These are phyloP conservation scores for Tor tambroides DNA, from an alignment of 2,113 vertebrate genomes.

Conservation along the genomic window DNA sequence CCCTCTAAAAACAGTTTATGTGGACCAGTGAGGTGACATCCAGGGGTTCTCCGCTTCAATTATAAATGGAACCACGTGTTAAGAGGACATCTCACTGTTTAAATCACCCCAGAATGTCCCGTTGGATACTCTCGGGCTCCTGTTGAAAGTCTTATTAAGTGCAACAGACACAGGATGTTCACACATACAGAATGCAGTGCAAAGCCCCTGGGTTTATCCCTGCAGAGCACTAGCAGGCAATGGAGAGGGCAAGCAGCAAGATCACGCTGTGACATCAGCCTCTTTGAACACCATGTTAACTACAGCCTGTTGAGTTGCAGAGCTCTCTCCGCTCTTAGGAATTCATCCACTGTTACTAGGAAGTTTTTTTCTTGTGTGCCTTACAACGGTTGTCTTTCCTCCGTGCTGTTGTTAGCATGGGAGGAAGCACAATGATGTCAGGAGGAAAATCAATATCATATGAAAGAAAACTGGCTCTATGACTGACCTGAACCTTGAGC, in stretches of 20 bases:
- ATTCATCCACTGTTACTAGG: conserved; percentile 26
- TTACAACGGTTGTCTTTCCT: not conserved
- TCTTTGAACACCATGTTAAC: conserved; percentile 42
- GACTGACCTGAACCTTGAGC: conserved; percentile 13
- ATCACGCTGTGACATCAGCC: conserved; percentile 25
- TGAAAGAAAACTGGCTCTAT: conserved; percentile 4
- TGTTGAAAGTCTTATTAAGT: conserved; percentile 25
- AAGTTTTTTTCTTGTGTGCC: not conserved
- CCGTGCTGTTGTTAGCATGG: conserved; percentile 20
- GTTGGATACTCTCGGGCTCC: conserved; percentile 17
- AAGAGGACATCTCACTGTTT: conserved; percentile 19
- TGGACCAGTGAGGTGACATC: not conserved
- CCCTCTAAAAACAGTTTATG: not conserved
- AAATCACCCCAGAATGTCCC: not conserved
- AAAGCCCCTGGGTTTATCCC: conserved; percentile 36
- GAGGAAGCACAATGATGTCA: conserved; percentile 24
- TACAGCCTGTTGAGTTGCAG: conserved; percentile 43
- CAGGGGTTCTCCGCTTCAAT: conserved; percentile 23
- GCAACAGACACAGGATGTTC: conserved; percentile 9
- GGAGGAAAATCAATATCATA: conserved; percentile 34
- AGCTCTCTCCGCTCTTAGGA: conserved; percentile 4
- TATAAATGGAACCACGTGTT: conserved; percentile 17
- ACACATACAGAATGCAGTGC: not conserved
- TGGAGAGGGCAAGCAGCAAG: conserved; percentile 17
- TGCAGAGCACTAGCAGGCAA: conserved; percentile 29